Conservation (phyloP, 2,113 vertebrate genomes). For the Cygnus buccinator region DNA sequence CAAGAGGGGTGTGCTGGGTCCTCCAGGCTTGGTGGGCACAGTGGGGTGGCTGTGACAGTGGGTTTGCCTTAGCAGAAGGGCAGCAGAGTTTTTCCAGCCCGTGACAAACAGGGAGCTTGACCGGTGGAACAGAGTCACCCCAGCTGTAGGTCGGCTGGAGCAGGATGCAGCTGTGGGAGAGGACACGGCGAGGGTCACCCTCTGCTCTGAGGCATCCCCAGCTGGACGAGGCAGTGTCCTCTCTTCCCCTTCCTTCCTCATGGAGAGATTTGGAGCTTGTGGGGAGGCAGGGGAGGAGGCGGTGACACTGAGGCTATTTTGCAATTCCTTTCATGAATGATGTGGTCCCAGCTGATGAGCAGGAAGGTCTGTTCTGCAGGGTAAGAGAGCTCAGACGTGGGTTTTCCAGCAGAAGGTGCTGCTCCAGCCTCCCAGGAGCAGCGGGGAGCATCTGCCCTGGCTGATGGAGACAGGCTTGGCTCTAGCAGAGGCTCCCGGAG, state of each 20-base stretch:
- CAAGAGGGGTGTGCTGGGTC: background rate
- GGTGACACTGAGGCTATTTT: background rate
- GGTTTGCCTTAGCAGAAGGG: background rate
- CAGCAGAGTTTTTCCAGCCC: background rate
- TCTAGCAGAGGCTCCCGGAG: background rate
- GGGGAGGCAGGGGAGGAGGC: rapidly evolving
- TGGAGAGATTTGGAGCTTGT: background rate
- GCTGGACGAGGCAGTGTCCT: background rate
- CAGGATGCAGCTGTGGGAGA: background rate
- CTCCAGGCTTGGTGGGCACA: background rate
- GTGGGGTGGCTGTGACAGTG: background rate
- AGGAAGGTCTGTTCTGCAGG: background rate
- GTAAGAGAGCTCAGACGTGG: background rate
- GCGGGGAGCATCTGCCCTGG: background rate
- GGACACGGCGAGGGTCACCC: background rate
- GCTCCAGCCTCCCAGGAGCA: background rate
- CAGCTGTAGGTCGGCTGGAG: background rate
- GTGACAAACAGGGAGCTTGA: background rate
- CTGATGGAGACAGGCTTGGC: background rate
- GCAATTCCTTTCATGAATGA: background rate
- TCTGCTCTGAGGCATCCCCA: background rate
- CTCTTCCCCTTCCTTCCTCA: background rate
- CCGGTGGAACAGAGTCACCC: background rate
- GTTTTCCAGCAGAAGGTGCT: background rate
- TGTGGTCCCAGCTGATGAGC: rapidly evolving